Base-by-base conservation (phyloP, 2,888 invertebrate species). In the Barypeithes pellucidus region DNA sequence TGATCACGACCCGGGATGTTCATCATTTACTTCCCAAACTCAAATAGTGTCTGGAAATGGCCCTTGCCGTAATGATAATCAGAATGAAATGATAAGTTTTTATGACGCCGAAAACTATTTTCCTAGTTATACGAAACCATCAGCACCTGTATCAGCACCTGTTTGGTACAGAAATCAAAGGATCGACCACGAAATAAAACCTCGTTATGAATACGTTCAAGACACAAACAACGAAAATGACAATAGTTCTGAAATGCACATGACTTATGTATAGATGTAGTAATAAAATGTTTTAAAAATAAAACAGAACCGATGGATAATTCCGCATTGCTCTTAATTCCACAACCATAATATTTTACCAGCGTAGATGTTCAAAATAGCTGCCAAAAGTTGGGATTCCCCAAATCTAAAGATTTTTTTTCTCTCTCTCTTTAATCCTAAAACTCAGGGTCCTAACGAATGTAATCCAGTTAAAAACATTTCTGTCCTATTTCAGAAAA, bases 151-250 rank as follows among this genome's bases (percentile, higher is more conserved):
- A 12, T 11, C 18, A 14, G n/a, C 43, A 8, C 61, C 61, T 14
- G 16, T 43, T 45, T 14, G 16, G 22, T 8, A 60, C 8, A 43
- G 4, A 1, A 45, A 61, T n/a, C 43, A 45, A 43, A 29, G 9
- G 8, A 43, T 18, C 22, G n/a, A 33, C 11, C 54, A 33, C 11
- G 11, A 1, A 24, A 50, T 60, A n/a, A 41, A 60, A 12, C 14
- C 41, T 1, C 29, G n/a, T 41, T 41, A 14, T 24, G 4, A 61
- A 14, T n/a, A n/a, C 3, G 22, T 22, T 41, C 66, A 41, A 5
- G 54, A 66, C 14, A 41, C 54, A 3, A 66, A 54, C 8, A 66
- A 54, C 9, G 66, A 66, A 66, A 41, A 22, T 22, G 66, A 66
- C 12, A 54, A 66, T 54, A 63, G 5, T 29, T 33, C 29, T 16